Evolutionary conservation across 2,888 invertebrate species (phyloP), one percentile per base, ranked within the genome.

Genomic region (Lycocerus yunnanus): DNA sequence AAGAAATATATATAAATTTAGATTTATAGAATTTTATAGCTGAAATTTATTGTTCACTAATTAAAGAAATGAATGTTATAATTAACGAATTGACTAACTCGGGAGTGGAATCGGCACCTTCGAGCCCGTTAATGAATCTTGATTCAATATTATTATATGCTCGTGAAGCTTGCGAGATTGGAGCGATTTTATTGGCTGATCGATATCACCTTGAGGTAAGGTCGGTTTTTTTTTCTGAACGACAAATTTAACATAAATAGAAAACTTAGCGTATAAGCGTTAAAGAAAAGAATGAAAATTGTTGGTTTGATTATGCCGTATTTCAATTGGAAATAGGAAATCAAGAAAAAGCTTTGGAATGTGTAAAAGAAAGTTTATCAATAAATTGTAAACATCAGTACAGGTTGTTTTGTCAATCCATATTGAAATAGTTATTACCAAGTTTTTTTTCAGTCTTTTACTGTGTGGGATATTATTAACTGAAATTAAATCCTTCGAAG

Each of bases 271-370:
- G 84, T 75, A 82, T 87, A 15, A 68, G 69, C n/a, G 59, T 20
- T 11, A 58, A 14, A 15, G 63, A 69, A 21, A 15, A 78, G 10
- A 80, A 83, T 73, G 78, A 85, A 4, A 80, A 84, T 73, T 79
- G 71, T 67, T 87, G 87, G 87, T 86, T 86, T 71, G 83, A 87
- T 76, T 86, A 85, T 70, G 86, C 86, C 0, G 73, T 87, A 63
- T 86, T 79, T 77, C 81, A 84, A 58, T 72, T 86, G 66, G 82
- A 84, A 75, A 74, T 79, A 3, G 78, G 79, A 4, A 78, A 84
- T 21, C 58, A 71, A 3, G 85, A 85, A 65, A 83, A 82, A 59
- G 86, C 86, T 2, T 81, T 83, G 65, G 84, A 85, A 79, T 86
- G 85, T 78, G 74, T 85, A 11, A 81, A 82, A 71, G 83, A 86